A percentile compares a stretch with the other conserved stretches of the same genome.
phyloP scores from a whole-genome alignment of 2,888 invertebrate species.

The Crocallis elinguaria region DNA sequence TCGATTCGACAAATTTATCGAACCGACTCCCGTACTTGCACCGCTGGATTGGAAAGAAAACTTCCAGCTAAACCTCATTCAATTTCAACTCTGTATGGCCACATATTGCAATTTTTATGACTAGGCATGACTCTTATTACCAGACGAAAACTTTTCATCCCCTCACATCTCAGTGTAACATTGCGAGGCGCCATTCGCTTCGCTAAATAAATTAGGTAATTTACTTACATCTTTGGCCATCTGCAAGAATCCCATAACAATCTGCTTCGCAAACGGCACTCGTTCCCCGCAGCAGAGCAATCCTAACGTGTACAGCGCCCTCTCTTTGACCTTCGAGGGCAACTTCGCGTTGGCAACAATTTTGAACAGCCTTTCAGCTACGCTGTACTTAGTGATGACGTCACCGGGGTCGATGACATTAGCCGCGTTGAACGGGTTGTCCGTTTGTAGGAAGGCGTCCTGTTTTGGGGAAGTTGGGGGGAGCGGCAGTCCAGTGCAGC shows the following conservation, averaged over 20 bases:
- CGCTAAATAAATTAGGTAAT: too few species aligned
- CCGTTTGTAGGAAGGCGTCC: slow-evolving; percentile 60
- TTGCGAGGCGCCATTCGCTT: too few species aligned
- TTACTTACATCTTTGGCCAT: slow-evolving; percentile 90
- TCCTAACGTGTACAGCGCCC: slow-evolving; percentile 90
- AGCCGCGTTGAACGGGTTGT: slow-evolving; percentile 68
- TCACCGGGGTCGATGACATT: slow-evolving; percentile 49
- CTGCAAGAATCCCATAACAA: slow-evolving; percentile 90
- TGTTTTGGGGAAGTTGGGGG: slow-evolving; percentile 71
- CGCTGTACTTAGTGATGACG: slow-evolving; percentile 86
- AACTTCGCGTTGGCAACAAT: slow-evolving; percentile 89
- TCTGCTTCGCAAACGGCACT: slow-evolving; percentile 88
- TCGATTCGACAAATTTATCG: too few species aligned
- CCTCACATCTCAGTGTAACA: too few species aligned
- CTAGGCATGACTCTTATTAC: too few species aligned
- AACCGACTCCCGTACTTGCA: too few species aligned
- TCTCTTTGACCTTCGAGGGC: slow-evolving; percentile 90
- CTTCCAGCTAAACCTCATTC: too few species aligned
- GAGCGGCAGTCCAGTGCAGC: slow-evolving; percentile 88
- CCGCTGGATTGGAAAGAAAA: too few species aligned
- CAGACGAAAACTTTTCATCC: too few species aligned
- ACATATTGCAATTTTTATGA: too few species aligned
- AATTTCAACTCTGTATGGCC: too few species aligned
- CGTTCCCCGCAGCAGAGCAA: slow-evolving; percentile 93
- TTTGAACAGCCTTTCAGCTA: slow-evolving; percentile 89